Percentiles rank a stretch among this genome's conserved stretches.
Evolutionary conservation across 2,888 invertebrate species (phyloP).

Genomic region (Nysson spinosus): DNA sequence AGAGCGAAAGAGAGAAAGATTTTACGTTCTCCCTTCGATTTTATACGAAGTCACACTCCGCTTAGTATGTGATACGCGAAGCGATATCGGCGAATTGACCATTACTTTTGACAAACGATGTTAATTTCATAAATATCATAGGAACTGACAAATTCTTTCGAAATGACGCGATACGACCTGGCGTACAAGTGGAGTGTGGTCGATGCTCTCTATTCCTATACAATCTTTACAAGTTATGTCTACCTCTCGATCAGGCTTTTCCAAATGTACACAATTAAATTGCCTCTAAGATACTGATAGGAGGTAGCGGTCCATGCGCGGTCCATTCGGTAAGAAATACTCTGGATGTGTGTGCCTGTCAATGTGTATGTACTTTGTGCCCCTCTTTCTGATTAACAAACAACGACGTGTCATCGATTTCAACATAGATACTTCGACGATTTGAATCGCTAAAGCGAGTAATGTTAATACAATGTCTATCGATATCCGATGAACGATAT

Average conservation of each 20-base stretch:
- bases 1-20: slow-evolving; percentile 14
- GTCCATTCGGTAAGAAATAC: slow-evolving; percentile 45
- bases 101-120: slow-evolving; percentile 41
- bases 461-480: too few species aligned
- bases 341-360: too few species aligned
- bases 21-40: slow-evolving; percentile 29
- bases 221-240: slow-evolving; percentile 54
- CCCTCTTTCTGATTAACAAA: too few species aligned
- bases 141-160: slow-evolving; percentile 58
- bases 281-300: slow-evolving; percentile 37
- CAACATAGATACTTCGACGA: too few species aligned
- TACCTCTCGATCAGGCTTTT: slow-evolving; percentile 35
- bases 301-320: slow-evolving; percentile 41
- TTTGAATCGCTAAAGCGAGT: too few species aligned
- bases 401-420: too few species aligned
- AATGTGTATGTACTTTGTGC: too few species aligned
- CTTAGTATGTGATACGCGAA: slow-evolving; percentile 40
- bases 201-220: slow-evolving; percentile 59
- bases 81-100: slow-evolving; percentile 35
- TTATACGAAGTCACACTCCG: slow-evolving; percentile 49
- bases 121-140: slow-evolving; percentile 44
- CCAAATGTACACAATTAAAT: slow-evolving; percentile 52
- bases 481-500: too few species aligned
- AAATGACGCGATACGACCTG: slow-evolving; percentile 50
- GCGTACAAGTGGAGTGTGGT: slow-evolving; percentile 53